Percentiles rank a stretch among this genome's conserved stretches.
phyloP scores from a whole-genome alignment of 2,888 invertebrate species.

The Drosophila prostipennis region DNA sequence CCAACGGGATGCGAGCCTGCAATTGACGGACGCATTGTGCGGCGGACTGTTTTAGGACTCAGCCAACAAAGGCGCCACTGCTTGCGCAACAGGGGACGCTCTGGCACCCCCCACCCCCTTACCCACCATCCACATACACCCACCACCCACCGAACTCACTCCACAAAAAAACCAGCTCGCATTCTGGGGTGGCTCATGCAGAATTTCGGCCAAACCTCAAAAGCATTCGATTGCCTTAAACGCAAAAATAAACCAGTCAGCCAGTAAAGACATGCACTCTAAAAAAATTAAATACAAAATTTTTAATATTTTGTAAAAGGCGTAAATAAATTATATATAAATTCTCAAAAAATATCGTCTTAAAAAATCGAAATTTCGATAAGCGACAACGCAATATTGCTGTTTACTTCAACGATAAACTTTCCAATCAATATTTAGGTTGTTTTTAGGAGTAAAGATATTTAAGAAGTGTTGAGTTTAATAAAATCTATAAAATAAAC shows the following conservation, averaged over 20 bases:
- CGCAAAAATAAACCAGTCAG: conserved; percentile 64
- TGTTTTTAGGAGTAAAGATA: too few relatives aligned
- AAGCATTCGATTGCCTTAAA: conserved; percentile 52
- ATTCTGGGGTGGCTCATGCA: conserved; percentile 60
- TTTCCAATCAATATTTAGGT: too few relatives aligned
- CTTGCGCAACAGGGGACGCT: conserved; percentile 67
- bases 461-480: too few relatives aligned
- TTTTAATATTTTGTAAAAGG: background rate
- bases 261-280: conserved; percentile 44
- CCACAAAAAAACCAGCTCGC: background rate
- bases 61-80: conserved; percentile 60
- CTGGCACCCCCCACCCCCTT: conserved; percentile 2
- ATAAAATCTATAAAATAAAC: too few relatives aligned
- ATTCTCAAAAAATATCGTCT: too few relatives aligned
- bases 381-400: too few relatives aligned
- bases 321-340: too few relatives aligned
- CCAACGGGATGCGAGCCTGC: conserved; percentile 70
- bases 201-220: conserved; percentile 48
- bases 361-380: too few relatives aligned
- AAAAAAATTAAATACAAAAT: background rate
- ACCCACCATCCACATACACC: background rate
- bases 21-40: conserved; percentile 83
- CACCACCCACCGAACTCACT: background rate
- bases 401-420: too few relatives aligned
- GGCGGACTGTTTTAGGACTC: conserved; percentile 72